These are phyloP conservation scores for Choloepus hoffmanni DNA, from an alignment of 2,113 vertebrate species.

Conservation along the genomic window DNA sequence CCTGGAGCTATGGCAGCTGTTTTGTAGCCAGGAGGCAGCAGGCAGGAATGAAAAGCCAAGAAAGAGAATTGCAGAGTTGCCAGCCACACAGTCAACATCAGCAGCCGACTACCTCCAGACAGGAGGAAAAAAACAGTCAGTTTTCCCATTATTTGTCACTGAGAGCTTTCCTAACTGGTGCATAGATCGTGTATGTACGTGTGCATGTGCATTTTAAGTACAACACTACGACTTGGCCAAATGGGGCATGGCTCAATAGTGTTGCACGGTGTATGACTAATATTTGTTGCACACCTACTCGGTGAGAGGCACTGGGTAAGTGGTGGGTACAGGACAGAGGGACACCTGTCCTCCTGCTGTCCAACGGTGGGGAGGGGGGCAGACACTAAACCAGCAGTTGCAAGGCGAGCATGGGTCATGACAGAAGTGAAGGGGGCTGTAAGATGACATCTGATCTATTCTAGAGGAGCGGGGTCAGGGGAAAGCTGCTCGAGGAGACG, in stretches of 20 bases:
- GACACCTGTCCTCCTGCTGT: background rate
- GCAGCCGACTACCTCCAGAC: background rate
- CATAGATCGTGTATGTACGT: background rate
- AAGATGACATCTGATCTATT: background rate
- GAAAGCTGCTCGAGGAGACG: background rate
- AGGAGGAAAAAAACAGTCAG: background rate
- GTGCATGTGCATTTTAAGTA: background rate
- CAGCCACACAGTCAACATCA: background rate
- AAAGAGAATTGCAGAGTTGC: background rate
- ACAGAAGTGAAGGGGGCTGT: background rate
- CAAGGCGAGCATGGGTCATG: background rate
- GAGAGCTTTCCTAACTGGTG: background rate
- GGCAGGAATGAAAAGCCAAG: background rate
- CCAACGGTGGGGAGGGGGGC: background rate
- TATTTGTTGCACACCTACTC: background rate
- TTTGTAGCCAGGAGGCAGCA: no score
- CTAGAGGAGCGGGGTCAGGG: no score
- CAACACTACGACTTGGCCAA: background rate
- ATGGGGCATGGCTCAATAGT: background rate
- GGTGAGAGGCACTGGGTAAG: background rate
- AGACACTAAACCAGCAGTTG: accelerated
- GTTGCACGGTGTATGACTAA: background rate
- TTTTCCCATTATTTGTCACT: background rate
- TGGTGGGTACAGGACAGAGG: background rate
- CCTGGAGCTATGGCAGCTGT: background rate